Evolutionary conservation across 1,140 invertebrate genomes (phyloP).

Genomic region (Macrocentrus cingulum): DNA sequence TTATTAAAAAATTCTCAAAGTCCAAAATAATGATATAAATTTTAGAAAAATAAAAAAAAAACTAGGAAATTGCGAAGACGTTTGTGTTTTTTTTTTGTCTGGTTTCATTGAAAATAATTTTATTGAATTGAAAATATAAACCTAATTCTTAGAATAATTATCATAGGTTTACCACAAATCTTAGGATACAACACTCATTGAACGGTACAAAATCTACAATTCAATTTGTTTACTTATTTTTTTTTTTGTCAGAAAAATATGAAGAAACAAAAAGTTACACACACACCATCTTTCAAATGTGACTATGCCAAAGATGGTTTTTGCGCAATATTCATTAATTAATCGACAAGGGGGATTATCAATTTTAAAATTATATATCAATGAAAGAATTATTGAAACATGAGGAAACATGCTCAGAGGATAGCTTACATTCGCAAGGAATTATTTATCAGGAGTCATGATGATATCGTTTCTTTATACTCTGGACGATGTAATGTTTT

Average conservation of each 20-base stretch:
- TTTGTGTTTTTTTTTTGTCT: slow-evolving; percentile 8
- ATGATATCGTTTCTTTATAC: slow-evolving; percentile 16
- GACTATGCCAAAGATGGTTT: slow-evolving; percentile 4
- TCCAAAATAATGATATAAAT: too few relatives aligned
- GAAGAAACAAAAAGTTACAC: slow-evolving; percentile 16
- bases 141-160: slow-evolving; percentile 50
- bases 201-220: slow-evolving; percentile 36
- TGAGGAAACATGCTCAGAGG: slow-evolving; percentile 9
- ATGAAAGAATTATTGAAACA: slow-evolving; percentile 5
- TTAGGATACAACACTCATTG: slow-evolving; percentile 39
- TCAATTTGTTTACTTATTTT: too few relatives aligned
- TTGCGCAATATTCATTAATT: slow-evolving; percentile 12
- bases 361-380: slow-evolving; percentile 9
- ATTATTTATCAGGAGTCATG: slow-evolving; percentile 2
- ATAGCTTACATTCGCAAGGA: slow-evolving; percentile 6
- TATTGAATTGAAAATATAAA: slow-evolving; percentile 53
- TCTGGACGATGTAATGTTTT: slow-evolving; percentile 30
- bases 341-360: slow-evolving; percentile 17
- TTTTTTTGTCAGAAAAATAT: slow-evolving; percentile 17
- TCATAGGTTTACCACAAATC: slow-evolving; percentile 42
- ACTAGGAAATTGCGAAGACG: neutral
- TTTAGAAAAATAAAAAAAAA: neutral
- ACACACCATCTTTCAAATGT: slow-evolving; percentile 3
- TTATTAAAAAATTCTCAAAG: too few relatives aligned
- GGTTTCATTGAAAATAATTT: slow-evolving; percentile 52